Evolutionary conservation across 2,797 vertebrate species (phyloP).

Genomic region (Poecilia velifera): DNA sequence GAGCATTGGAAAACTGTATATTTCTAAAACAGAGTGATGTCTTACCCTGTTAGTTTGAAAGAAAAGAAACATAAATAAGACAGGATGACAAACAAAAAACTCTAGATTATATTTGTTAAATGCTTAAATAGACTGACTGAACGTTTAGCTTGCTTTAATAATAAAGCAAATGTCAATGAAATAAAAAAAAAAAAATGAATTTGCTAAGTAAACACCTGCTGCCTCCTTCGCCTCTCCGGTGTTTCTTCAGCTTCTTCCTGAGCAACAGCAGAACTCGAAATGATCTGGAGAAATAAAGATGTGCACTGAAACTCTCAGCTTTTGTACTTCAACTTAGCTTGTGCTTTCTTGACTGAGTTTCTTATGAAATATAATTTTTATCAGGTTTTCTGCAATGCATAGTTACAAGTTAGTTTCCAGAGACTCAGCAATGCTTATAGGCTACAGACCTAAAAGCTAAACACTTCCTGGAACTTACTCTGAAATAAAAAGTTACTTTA

Average conservation of each 20-base stretch:
- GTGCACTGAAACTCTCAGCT: not conserved
- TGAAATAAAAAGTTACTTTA: not conserved
- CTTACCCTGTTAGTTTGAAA: not conserved
- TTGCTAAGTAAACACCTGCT: slow-evolving; percentile 56
- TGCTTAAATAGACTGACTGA: not conserved
- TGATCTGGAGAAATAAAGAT: slow-evolving; percentile 78
- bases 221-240: slow-evolving; percentile 14
- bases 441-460: not conserved
- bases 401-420: not conserved
- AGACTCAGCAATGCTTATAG: not conserved
- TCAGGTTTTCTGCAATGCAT: not conserved
- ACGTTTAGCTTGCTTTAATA: not conserved
- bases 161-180: not conserved
- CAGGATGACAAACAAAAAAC: not conserved
- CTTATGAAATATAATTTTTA: not conserved
- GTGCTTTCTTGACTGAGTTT: not conserved
- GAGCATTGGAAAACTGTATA: not conserved
- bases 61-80: not conserved
- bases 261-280: slow-evolving; percentile 83
- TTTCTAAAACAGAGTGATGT: not conserved
- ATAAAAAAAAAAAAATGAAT: not conserved
- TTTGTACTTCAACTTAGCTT: not conserved
- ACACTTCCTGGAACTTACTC: not conserved
- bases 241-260: slow-evolving; percentile 73
- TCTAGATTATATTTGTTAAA: not conserved